Conservation (phyloP, 2,888 invertebrate species). For the Pasiphila rectangulata region DNA sequence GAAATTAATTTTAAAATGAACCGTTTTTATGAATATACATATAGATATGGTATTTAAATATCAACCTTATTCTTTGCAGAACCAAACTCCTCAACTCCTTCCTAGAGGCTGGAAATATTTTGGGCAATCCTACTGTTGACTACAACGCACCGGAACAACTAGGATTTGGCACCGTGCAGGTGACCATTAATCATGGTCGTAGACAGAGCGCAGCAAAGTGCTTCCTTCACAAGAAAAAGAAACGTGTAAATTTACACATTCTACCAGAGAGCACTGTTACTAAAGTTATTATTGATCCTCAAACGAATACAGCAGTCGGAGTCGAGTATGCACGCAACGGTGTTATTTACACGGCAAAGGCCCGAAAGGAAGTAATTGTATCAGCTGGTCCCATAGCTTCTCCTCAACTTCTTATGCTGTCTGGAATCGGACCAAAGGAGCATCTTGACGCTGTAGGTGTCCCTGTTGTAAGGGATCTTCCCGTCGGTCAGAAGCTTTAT, state of each 20-base stretch:
- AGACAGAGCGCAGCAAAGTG: conserved; percentile 85
- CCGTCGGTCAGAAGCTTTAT: conserved; percentile 84
- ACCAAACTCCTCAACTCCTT: conserved; percentile 72
- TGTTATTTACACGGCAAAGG: conserved; percentile 70
- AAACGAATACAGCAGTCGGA: conserved; percentile 83
- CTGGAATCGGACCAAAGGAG: conserved; percentile 83
- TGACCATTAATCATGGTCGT: conserved; percentile 79
- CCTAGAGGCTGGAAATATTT: conserved; percentile 82
- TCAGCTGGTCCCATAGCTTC: conserved; percentile 93
- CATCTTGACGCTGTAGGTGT: conserved; percentile 78
- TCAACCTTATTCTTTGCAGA: conserved; percentile 49
- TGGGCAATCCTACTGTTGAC: conserved; percentile 85
- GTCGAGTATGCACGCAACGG: conserved; percentile 83
- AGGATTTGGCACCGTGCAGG: conserved; percentile 85
- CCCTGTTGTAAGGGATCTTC: conserved; percentile 82
- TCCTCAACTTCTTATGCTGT: conserved; percentile 94
- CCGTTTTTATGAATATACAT: no score
- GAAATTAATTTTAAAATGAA: not conserved
- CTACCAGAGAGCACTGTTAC: conserved; percentile 83
- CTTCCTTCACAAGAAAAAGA: conserved; percentile 82
- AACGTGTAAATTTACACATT: conserved; percentile 84
- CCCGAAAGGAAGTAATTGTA: conserved; percentile 90
- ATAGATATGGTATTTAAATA: no score
- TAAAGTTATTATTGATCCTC: conserved; percentile 83
- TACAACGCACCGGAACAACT: conserved; percentile 83